Percentiles rank a stretch among this genome's conserved stretches.
phyloP scores from a whole-genome alignment of 2,888 invertebrate genomes.

The Aphrophora alni region DNA sequence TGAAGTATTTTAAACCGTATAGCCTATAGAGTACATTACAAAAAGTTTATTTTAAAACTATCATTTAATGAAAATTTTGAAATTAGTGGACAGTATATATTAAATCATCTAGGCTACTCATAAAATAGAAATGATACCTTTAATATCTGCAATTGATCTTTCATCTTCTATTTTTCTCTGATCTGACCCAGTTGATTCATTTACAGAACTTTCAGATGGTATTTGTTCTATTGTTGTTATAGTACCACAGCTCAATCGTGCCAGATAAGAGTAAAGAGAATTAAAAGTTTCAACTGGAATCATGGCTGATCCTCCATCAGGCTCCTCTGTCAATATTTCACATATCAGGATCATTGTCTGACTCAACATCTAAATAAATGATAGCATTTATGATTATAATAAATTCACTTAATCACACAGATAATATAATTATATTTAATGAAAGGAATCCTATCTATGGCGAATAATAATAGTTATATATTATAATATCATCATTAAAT shows the following conservation, averaged over 20 bases:
- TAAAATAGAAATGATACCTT: not conserved
- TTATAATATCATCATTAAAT: no score
- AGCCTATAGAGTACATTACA: no score
- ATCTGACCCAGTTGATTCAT: not conserved
- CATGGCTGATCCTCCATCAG: constrained; percentile 81
- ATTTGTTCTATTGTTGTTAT: not conserved
- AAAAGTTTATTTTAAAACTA: no score
- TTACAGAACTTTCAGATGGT: not conserved
- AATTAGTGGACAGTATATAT: no score
- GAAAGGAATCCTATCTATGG: no score
- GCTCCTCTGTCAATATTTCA: constrained; percentile 81
- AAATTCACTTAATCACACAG: no score
- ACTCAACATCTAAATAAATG: constrained; percentile 66
- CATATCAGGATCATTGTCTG: constrained; percentile 82
- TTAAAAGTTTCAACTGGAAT: constrained; percentile 71
- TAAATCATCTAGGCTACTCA: no score
- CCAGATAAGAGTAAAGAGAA: constrained; percentile 60
- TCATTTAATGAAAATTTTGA: no score
- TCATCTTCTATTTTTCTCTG: not conserved
- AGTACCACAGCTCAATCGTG: constrained; percentile 60
- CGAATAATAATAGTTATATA: no score
- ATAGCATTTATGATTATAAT: constrained; percentile 10
- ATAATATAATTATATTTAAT: no score
- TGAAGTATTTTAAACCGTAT: no score
- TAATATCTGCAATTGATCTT: not conserved